A percentile compares a stretch with the other conserved stretches of the same genome.
Conservation (phyloP, 2,113 vertebrate genomes). For the Myodes glareolus region DNA sequence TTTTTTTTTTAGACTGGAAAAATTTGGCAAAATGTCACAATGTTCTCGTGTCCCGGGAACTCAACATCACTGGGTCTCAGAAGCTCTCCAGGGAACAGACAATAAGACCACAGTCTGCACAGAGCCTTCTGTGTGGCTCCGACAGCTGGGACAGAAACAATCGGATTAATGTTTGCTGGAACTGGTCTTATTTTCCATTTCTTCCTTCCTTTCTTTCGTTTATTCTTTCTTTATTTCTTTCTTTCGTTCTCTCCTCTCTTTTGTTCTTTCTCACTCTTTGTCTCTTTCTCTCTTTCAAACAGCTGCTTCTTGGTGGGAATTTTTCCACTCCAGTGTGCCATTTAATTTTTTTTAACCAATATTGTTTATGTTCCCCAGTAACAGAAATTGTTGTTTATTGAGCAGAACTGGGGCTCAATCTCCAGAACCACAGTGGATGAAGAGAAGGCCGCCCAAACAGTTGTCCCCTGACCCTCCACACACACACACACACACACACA, state of each 20-base stretch:
- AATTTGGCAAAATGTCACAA: conserved; percentile 74
- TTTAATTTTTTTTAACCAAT: background rate
- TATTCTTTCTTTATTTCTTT: background rate
- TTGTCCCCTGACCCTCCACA: background rate
- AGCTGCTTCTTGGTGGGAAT: background rate
- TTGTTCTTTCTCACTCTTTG: background rate
- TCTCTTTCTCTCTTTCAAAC: background rate
- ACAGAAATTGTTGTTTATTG: background rate
- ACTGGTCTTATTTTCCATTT: background rate
- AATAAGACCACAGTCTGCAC: conserved; percentile 76
- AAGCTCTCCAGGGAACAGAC: conserved; percentile 67
- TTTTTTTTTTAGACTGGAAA: conserved; percentile 52
- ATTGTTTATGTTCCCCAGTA: background rate
- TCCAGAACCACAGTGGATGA: background rate
- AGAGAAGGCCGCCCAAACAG: background rate
- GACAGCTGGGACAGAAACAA: conserved; percentile 44
- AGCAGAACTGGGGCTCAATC: background rate
- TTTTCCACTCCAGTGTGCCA: background rate
- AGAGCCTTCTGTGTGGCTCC: conserved; percentile 65
- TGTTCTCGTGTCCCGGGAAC: conserved; percentile 72
- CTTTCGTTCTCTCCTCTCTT: background rate
- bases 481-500: background rate
- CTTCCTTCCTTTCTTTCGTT: background rate
- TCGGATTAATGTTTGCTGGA: conserved; percentile 33
- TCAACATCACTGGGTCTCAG: conserved; percentile 72